These are phyloP conservation scores for Ptilorrhoa leucosticta DNA, from an alignment of 2,113 vertebrate genomes.

Conservation along the genomic window DNA sequence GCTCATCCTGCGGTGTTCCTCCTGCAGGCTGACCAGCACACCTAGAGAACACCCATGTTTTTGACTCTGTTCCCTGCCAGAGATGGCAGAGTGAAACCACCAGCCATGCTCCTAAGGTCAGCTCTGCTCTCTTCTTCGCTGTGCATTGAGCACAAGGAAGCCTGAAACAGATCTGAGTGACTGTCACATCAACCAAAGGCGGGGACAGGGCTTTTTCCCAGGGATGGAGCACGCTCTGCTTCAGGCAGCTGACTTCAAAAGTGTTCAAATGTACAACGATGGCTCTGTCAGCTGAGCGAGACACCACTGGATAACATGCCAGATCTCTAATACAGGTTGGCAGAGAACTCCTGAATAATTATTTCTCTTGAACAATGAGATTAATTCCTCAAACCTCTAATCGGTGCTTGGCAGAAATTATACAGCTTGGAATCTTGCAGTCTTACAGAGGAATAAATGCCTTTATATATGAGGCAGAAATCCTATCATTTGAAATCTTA, in stretches of 20 bases:
- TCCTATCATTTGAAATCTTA: background rate
- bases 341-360: slow-evolving; percentile 6
- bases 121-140: background rate
- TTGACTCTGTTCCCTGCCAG: background rate
- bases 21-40: background rate
- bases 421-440: background rate
- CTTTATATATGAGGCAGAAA: background rate
- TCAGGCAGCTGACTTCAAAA: background rate
- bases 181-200: background rate
- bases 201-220: background rate
- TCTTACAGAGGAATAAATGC: background rate
- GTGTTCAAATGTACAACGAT: background rate
- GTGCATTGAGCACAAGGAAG: background rate
- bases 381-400: slow-evolving; percentile 25
- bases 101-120: background rate
- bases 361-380: slow-evolving; percentile 27
- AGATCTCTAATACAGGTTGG: slow-evolving; percentile 1
- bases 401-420: background rate
- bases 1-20: accelerated
- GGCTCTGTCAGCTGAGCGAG: background rate
- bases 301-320: background rate
- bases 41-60: accelerated
- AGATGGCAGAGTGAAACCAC: background rate
- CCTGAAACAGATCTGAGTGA: background rate
- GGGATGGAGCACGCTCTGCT: background rate